Evolutionary conservation across 2,113 vertebrate species (phyloP).

Genomic region (Peromyscus californicus): DNA sequence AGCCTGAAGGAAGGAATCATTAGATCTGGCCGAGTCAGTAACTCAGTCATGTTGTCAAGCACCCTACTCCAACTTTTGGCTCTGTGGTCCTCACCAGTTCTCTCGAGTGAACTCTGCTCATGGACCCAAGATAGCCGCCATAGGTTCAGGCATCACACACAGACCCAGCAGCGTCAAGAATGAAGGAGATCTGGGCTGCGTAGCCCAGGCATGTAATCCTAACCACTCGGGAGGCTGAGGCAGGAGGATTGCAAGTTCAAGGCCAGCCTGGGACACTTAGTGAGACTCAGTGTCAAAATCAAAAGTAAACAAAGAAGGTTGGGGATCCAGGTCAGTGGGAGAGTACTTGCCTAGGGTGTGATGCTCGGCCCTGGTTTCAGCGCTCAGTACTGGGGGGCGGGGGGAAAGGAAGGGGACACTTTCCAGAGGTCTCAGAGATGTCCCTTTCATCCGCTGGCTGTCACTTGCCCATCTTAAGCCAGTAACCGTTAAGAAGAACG

Average conservation of each 20-base stretch:
- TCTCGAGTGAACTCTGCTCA: neutral
- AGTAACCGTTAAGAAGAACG: neutral
- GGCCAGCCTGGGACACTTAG: neutral
- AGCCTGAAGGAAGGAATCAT: neutral
- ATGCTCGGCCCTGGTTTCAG: neutral
- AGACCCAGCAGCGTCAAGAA: neutral
- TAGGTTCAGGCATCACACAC: neutral
- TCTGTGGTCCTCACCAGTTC: neutral
- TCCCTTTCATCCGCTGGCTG: neutral
- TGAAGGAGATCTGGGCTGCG: neutral
- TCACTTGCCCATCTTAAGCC: neutral
- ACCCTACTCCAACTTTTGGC: neutral
- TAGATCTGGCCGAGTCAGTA: too few species aligned
- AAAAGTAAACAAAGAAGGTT: neutral
- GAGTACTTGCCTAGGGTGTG: neutral
- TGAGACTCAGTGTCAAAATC: neutral
- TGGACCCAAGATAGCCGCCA: neutral
- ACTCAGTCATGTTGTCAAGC: neutral
- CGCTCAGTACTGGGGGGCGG: neutral
- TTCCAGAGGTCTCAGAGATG: neutral
- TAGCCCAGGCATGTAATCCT: neutral
- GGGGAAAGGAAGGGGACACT: neutral
- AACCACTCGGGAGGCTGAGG: neutral
- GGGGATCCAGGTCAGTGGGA: neutral
- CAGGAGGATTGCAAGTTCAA: neutral